Conservation (phyloP, 2,888 invertebrate species). For the Oxystoma pomonae region DNA sequence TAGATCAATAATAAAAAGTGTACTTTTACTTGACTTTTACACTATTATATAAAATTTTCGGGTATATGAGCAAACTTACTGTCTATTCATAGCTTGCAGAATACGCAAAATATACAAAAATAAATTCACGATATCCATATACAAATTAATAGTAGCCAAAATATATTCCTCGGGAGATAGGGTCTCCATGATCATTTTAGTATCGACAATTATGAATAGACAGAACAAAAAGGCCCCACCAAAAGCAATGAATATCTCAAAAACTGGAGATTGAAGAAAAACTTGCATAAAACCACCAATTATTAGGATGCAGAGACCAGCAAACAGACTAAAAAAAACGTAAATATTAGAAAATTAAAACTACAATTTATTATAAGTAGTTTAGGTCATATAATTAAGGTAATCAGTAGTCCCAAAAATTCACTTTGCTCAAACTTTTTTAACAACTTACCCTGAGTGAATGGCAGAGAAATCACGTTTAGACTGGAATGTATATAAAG, state of each 20-base stretch:
- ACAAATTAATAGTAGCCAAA: constrained; percentile 65
- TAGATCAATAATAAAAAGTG: too few relatives aligned
- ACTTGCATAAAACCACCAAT: constrained; percentile 71
- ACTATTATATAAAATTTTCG: too few relatives aligned
- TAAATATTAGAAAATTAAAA: constrained; percentile 38
- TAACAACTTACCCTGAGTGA: constrained; percentile 63
- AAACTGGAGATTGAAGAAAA: constrained; percentile 65
- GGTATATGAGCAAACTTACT: too few relatives aligned
- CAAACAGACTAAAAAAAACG: constrained; percentile 58
- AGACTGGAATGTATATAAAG: constrained; percentile 80
- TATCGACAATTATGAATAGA: constrained; percentile 79
- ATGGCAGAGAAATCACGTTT: constrained; percentile 78
- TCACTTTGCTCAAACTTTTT: neutral
- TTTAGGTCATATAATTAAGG: too few relatives aligned
- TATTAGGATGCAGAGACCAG: constrained; percentile 63
- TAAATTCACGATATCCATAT: constrained; percentile 83
- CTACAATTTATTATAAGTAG: too few relatives aligned
- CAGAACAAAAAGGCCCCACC: constrained; percentile 74
- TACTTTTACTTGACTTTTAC: too few relatives aligned
- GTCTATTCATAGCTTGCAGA: constrained; percentile 58
- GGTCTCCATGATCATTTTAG: constrained; percentile 76
- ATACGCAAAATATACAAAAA: constrained; percentile 77
- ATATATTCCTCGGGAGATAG: constrained; percentile 77
- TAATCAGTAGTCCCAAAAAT: too few relatives aligned
- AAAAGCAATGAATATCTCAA: constrained; percentile 68